Evolutionary conservation across 2,113 vertebrate genomes (phyloP).

Genomic region (Corydoras maculifer): DNA sequence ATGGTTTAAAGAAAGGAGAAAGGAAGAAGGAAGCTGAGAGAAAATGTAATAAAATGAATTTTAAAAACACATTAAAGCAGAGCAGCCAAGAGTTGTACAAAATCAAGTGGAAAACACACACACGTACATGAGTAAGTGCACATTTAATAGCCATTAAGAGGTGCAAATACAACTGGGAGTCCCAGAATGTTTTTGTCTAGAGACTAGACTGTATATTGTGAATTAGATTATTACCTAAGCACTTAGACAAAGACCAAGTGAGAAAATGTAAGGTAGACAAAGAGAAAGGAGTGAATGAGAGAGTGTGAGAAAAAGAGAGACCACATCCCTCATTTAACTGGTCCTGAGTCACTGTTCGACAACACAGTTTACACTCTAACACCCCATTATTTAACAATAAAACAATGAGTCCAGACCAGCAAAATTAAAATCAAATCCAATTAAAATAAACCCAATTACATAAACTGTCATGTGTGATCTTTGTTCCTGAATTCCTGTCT

Average conservation of each 20-base stretch:
- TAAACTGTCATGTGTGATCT: too few species aligned
- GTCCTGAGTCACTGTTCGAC: too few species aligned
- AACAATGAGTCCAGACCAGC: too few species aligned
- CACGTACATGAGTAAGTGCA: conserved; percentile 17
- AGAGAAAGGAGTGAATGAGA: neutral
- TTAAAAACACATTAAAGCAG: conserved; percentile 1
- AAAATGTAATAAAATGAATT: neutral
- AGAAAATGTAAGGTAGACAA: conserved; percentile 10
- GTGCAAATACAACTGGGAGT: conserved; percentile 52
- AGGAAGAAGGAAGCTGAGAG: neutral
- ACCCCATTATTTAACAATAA: too few species aligned
- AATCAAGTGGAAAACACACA: conserved; percentile 11
- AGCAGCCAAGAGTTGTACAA: neutral
- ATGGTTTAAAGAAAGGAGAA: neutral
- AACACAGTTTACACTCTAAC: too few species aligned
- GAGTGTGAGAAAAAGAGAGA: neutral
- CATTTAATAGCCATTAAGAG: conserved; percentile 49
- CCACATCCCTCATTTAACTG: too few species aligned
- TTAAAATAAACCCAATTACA: too few species aligned
- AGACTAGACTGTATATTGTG: conserved; percentile 35
- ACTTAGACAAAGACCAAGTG: conserved; percentile 14
- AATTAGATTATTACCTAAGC: conserved; percentile 35
- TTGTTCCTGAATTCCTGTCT: too few species aligned
- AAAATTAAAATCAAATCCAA: too few species aligned
- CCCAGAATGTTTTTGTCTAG: conserved; percentile 47